Evolutionary conservation across 64 coral and sea anemone genomes (phyloP).

Genomic region (Montipora efflorescens): DNA sequence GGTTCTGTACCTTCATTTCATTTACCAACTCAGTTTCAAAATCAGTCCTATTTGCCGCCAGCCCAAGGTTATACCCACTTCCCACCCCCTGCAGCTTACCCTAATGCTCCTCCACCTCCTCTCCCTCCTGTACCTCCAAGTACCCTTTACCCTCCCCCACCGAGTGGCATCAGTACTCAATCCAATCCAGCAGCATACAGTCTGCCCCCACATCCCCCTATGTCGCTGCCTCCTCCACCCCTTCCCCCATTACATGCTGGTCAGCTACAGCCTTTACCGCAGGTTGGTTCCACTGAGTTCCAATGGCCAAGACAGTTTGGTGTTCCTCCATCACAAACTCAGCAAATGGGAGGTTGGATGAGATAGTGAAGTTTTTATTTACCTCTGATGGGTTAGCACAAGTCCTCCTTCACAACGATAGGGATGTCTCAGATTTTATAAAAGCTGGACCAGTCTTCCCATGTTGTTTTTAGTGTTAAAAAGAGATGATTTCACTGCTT

Average conservation of each 20-base stretch:
- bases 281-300: slow-evolving; percentile 60
- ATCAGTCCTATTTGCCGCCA: slow-evolving; percentile 58
- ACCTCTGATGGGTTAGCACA: background rate
- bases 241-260: slow-evolving; percentile 73
- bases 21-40: slow-evolving; percentile 42
- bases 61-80: slow-evolving; percentile 59
- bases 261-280: slow-evolving; percentile 57
- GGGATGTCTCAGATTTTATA: background rate
- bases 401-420: background rate
- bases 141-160: slow-evolving; percentile 76
- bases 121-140: slow-evolving; percentile 38
- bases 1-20: slow-evolving; percentile 48
- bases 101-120: slow-evolving; percentile 44
- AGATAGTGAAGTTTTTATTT: slow-evolving; percentile 40
- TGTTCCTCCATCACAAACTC: slow-evolving; percentile 74
- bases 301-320: slow-evolving; percentile 89
- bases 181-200: slow-evolving; percentile 81
- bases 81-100: slow-evolving; percentile 42
- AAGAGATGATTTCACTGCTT: no score
- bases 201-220: slow-evolving; percentile 35
- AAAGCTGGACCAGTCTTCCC: background rate
- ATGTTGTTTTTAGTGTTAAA: no score
- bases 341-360: slow-evolving; percentile 96
- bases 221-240: slow-evolving; percentile 74
- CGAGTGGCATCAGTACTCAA: slow-evolving; percentile 60